Percentiles rank a stretch among this genome's conserved stretches.
Evolutionary conservation across 2,888 invertebrate genomes (phyloP).

Genomic region (Ormyrus nitidulus): DNA sequence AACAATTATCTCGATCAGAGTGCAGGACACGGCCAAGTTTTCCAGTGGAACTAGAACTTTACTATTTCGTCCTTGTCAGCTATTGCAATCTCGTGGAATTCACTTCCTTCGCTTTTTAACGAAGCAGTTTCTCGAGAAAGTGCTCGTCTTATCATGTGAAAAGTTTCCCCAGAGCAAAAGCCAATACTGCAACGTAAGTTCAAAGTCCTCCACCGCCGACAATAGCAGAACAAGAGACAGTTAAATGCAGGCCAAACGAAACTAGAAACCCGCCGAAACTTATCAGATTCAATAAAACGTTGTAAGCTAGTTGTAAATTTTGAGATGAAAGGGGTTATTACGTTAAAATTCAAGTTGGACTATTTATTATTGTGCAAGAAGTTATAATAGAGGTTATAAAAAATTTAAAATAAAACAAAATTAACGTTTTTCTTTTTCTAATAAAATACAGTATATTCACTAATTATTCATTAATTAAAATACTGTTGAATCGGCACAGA

Average conservation of each 20-base stretch:
- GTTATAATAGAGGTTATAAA: no score
- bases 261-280: constrained; percentile 9
- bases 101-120: constrained; percentile 16
- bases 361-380: no score
- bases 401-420: no score
- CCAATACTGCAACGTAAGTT: constrained; percentile 51
- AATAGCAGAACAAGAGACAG: constrained; percentile 27
- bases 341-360: no score
- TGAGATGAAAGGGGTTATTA: background rate
- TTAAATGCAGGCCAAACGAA: constrained; percentile 45
- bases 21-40: background rate
- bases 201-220: background rate
- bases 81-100: constrained; percentile 25
- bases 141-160: constrained; percentile 60
- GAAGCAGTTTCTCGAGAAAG: constrained; percentile 15
- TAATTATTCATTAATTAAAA: no score
- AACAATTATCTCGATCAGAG: constrained; percentile 19
- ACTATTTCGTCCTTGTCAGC: background rate
- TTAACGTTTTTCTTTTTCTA: no score
- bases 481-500: no score
- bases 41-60: constrained; percentile 7
- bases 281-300: background rate
- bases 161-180: constrained; percentile 61
- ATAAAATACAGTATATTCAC: no score
- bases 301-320: background rate